phyloP scores from a whole-genome alignment of 1,140 invertebrate genomes.

The Tetramorium alpestre region DNA sequence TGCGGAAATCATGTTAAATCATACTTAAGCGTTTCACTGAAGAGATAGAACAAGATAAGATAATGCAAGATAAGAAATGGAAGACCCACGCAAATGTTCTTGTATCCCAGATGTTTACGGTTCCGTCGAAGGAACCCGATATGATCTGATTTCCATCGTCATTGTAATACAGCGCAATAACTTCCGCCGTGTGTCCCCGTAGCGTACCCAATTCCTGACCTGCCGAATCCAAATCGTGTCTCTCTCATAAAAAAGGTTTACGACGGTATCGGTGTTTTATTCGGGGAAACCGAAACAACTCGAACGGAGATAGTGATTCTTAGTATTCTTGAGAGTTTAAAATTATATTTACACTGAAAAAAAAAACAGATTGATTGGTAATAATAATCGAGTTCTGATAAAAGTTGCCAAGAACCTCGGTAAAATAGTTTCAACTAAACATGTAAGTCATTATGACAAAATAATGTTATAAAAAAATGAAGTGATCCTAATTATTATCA shows the following conservation, averaged over 20 bases:
- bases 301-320: not conserved
- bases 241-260: conserved; percentile 2
- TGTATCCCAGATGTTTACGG: conserved; percentile 91
- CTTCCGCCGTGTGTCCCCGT: conserved; percentile 90
- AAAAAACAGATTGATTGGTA: too few relatives aligned
- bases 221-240: conserved; percentile 66
- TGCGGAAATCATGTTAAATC: not conserved
- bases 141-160: conserved; percentile 89
- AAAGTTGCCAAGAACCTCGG: too few relatives aligned
- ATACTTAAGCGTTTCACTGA: not conserved
- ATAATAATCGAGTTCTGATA: too few relatives aligned
- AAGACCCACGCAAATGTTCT: conserved; percentile 88
- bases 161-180: conserved; percentile 91
- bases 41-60: not conserved
- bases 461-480: too few relatives aligned
- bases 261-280: not conserved
- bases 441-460: too few relatives aligned
- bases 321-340: not conserved
- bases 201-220: conserved; percentile 88
- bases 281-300: not conserved
- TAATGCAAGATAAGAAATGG: not conserved
- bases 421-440: too few relatives aligned
- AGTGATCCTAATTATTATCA: too few relatives aligned
- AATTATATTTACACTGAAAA: not conserved
- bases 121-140: conserved; percentile 93